A percentile compares a stretch with the other conserved stretches of the same genome.
phyloP scores from a whole-genome alignment of 2,113 vertebrate genomes.

The Lynx canadensis region DNA sequence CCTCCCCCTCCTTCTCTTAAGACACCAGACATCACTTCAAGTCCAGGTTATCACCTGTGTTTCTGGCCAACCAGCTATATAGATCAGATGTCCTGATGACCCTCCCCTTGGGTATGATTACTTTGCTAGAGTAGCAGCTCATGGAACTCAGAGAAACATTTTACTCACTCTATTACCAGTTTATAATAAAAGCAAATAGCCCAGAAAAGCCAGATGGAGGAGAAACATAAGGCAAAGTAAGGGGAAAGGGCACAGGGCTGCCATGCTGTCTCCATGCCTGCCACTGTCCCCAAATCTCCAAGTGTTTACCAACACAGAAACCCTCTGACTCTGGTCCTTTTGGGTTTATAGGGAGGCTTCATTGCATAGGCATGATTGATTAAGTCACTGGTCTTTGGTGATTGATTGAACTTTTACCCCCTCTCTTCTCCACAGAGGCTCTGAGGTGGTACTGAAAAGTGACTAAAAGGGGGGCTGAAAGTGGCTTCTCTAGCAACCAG shows the following conservation, averaged over 20 bases:
- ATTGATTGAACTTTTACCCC: neutral
- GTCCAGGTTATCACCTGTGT: neutral
- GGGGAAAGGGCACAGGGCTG: neutral
- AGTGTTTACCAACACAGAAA: neutral
- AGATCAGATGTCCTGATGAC: neutral
- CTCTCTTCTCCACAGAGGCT: too few species aligned
- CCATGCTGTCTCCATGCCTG: too few species aligned
- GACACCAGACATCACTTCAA: neutral
- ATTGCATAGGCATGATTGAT: neutral
- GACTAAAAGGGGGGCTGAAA: too few species aligned
- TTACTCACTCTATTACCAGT: neutral
- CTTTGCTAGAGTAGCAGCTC: neutral
- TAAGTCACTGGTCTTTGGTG: neutral
- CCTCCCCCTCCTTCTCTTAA: neutral
- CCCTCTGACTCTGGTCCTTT: neutral
- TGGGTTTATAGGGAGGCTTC: neutral
- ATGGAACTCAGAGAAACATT: neutral
- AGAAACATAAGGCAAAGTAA: fast-evolving
- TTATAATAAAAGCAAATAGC: neutral
- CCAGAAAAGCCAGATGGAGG: neutral
- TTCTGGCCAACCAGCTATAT: neutral
- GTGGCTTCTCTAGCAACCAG: neutral
- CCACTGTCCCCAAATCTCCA: neutral
- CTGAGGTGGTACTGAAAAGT: too few species aligned
- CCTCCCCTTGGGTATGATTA: too few species aligned